Evolutionary conservation across 2,888 invertebrate genomes (phyloP), one percentile per base, ranked within the genome.

Genomic region (Penaeus monodon): DNA sequence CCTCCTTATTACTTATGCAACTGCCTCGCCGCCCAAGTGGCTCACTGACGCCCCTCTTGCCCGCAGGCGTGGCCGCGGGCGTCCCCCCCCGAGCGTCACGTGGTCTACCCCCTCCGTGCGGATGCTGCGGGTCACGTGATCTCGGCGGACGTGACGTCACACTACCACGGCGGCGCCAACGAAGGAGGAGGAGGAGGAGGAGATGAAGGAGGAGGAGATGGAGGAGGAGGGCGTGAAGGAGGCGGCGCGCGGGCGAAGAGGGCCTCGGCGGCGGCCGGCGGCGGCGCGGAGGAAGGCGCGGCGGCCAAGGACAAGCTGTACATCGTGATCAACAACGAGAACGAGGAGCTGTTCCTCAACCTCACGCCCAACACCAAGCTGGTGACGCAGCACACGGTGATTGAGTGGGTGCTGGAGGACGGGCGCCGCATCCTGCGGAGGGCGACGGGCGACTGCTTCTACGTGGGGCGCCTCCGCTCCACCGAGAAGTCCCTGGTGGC

Each of bases 351-450:
- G 6, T 84, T 89, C 57, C 83, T 89, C 33, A 81, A 83, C 38
- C 85, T 89, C 85, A 83, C 82, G 33, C 85, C 85, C 1, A 89
- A 89, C 76, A 85, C 85, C 12, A 76, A 85, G 22, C 66, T 89
- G 33, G 81, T 83, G n/a, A 83, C 88, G 24, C 86, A 79, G 17
- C 79, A 85, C 76, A 89, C 89, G 22, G 81, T 88, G 10, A 84
- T 89, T 22, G 89, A 89, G 73, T 88, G 88, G 88, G 85, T 88
- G 29, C 44, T 88, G 79, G 85, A 85, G 44, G 87, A 77, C 68
- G 89, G 89, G 12, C 73, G 84, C 24, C 57, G 84, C 8, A 77
- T 89, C 10, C 64, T 88, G 12, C 85, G 77, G 57, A 24, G 49
- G 14, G 81, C 83, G 57, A 66, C 82, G 10, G 70, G 64, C 33